Percentiles rank a stretch among this genome's conserved stretches.
phyloP scores from a whole-genome alignment of 2,888 invertebrate genomes.

The Megaustenia siamemsis region DNA sequence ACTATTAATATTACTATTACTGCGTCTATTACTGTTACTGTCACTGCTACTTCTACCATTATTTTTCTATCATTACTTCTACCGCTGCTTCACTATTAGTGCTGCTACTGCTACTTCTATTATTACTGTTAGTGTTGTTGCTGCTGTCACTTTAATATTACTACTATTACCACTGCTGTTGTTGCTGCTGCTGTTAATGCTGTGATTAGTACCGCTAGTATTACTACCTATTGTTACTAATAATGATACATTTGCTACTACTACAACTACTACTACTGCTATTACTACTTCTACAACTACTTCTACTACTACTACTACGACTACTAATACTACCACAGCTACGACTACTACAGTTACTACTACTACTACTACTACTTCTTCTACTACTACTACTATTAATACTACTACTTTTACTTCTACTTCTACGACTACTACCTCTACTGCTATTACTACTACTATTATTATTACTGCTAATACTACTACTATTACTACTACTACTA shows the following conservation, averaged over 20 bases:
- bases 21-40: conserved; percentile 3
- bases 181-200: background rate
- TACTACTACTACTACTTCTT: background rate
- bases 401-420: no score
- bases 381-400: conserved; percentile 1
- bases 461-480: no score
- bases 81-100: background rate
- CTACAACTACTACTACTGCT: no score
- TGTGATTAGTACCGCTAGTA: background rate
- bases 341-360: no score
- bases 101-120: conserved; percentile 9
- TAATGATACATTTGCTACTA: no score
- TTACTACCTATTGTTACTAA: background rate
- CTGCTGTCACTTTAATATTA: background rate
- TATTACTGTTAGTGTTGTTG: background rate
- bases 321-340: no score
- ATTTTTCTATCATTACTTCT: no score
- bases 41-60: background rate
- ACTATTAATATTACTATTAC: no score
- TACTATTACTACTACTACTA: conserved; percentile 1
- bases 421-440: no score
- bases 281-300: no score
- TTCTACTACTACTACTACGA: no score
- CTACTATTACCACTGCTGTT: background rate
- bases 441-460: no score